A percentile compares a stretch with the other conserved stretches of the same genome.
phyloP scores from a whole-genome alignment of 2,888 invertebrate genomes.

The Callyntrura guangdongensis region DNA sequence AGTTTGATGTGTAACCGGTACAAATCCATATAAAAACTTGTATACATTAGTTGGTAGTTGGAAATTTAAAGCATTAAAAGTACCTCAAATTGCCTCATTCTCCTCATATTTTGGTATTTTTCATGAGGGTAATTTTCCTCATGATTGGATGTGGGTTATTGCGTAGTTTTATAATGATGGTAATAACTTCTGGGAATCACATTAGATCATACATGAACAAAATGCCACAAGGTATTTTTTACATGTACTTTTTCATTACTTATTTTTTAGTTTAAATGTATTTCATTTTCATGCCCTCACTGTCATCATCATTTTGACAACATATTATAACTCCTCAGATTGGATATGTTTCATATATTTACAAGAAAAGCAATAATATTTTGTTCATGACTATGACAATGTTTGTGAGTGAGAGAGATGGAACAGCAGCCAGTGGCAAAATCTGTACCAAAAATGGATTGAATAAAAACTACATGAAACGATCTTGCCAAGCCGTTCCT shows the following conservation, averaged over 20 bases:
- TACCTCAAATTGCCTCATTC: background rate
- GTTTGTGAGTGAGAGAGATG: background rate
- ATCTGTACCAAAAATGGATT: constrained; percentile 43
- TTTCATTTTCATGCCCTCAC: constrained; percentile 32
- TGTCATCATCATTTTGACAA: constrained; percentile 33
- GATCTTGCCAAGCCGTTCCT: constrained; percentile 49
- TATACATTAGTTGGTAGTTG: no score
- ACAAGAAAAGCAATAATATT: constrained; percentile 3
- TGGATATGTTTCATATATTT: constrained; percentile 12
- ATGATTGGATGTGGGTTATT: background rate
- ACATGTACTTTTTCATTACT: background rate
- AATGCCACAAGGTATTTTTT: background rate
- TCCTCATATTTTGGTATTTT: background rate
- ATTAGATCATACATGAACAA: background rate
- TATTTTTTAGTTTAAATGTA: background rate
- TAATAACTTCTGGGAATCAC: background rate
- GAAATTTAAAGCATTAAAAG: no score
- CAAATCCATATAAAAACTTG: no score
- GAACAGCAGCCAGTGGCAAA: constrained; percentile 35
- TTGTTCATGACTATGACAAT: background rate
- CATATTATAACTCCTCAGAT: constrained; percentile 29
- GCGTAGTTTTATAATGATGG: background rate
- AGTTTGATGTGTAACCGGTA: background rate
- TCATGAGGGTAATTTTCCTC: background rate
- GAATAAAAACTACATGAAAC: constrained; percentile 30